Percentiles rank a stretch among this genome's conserved stretches.
Conservation (phyloP, 2,113 vertebrate genomes). For the human region GRCh38 chr4:173241501-173242000, state of each 20-base stretch:
- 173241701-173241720: neutral
- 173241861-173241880: neutral
- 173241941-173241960: neutral
- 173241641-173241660: too few species aligned
- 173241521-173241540: neutral
- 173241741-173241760: neutral
- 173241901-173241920: neutral
- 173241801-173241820: neutral
- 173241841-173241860: neutral
- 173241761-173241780: neutral
- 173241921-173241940: neutral
- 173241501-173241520: neutral
- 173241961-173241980: neutral
- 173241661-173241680: too few species aligned
- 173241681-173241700: too few species aligned
- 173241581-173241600: neutral
- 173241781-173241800: slow-evolving; percentile 2
- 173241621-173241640: neutral
- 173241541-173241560: neutral
- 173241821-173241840: neutral
- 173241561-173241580: neutral
- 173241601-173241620: neutral
- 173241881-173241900: neutral
- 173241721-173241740: neutral
- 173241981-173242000: neutral